phyloP scores from a whole-genome alignment of 2,888 invertebrate species.

The Choristoneura rosaceana region DNA sequence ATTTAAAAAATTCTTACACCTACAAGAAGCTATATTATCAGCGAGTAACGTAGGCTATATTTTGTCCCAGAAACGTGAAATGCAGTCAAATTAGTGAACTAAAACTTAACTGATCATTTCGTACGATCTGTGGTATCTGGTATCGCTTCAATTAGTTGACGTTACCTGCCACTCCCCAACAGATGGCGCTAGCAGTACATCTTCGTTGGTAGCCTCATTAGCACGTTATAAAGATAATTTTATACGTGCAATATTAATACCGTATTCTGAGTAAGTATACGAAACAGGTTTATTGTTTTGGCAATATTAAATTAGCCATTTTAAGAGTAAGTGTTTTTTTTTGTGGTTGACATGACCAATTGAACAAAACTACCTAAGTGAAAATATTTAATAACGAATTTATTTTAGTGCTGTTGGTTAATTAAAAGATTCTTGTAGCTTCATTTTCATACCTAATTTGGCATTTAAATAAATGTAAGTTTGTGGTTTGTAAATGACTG shows the following conservation, averaged over 20 bases:
- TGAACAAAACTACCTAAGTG: background rate
- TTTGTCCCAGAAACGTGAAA: too few relatives aligned
- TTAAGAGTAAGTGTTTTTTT: background rate
- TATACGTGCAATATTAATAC: constrained; percentile 33
- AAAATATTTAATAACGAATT: background rate
- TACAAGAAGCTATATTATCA: too few relatives aligned
- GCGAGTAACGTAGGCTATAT: too few relatives aligned
- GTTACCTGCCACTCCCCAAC: constrained; percentile 58
- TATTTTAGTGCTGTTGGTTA: too few relatives aligned
- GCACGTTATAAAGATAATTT: constrained; percentile 34
- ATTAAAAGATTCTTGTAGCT: too few relatives aligned
- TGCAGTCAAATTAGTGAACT: too few relatives aligned
- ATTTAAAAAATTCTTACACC: too few relatives aligned
- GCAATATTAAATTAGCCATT: constrained; percentile 25
- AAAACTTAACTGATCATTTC: background rate
- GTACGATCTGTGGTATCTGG: background rate
- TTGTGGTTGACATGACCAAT: background rate
- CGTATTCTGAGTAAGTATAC: constrained; percentile 12
- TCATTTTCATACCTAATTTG: too few relatives aligned
- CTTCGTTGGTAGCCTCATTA: constrained; percentile 21
- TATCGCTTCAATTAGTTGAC: background rate
- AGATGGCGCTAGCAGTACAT: constrained; percentile 63
- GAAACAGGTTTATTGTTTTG: constrained; percentile 23
- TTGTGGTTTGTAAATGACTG: too few relatives aligned
- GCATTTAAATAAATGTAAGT: too few relatives aligned